Percentiles rank a stretch among this genome's conserved stretches.
Conservation (phyloP, 1,140 invertebrate genomes). For the Scaptodrosophila lebanonensis region DNA sequence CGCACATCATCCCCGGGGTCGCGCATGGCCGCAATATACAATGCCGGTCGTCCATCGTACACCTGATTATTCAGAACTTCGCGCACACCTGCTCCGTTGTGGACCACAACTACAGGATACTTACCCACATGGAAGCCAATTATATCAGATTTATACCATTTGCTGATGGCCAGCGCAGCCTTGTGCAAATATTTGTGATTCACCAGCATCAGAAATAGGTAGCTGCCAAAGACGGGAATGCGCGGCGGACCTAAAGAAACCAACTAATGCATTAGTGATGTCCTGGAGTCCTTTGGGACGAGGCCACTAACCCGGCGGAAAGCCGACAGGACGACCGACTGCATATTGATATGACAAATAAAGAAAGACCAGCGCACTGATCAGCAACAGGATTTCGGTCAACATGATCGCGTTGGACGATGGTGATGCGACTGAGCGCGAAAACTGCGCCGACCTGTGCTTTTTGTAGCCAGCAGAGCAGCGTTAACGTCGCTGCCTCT, state of each 20-base stretch:
- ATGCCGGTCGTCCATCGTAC: constrained; percentile 76
- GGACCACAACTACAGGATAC: constrained; percentile 66
- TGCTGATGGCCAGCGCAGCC: constrained; percentile 49
- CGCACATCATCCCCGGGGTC: constrained; percentile 58
- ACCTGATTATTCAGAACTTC: constrained; percentile 75
- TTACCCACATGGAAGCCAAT: constrained; percentile 77
- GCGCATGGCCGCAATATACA: constrained; percentile 30
- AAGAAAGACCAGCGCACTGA: constrained; percentile 31
- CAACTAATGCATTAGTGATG: constrained; percentile 2
- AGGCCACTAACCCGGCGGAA: constrained; percentile 59
- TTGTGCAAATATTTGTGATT: constrained; percentile 69
- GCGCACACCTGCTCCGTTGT: constrained; percentile 72
- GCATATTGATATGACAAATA: constrained; percentile 57
- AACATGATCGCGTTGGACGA: constrained; percentile 37
- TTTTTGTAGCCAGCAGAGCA: constrained; percentile 28
- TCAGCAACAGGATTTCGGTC: constrained; percentile 40
- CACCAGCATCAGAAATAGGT: constrained; percentile 64
- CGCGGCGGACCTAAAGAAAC: constrained; percentile 56
- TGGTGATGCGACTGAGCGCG: constrained; percentile 34
- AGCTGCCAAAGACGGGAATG: constrained; percentile 68
- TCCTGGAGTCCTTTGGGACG: neutral
- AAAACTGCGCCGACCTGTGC: neutral
- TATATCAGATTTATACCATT: constrained; percentile 77
- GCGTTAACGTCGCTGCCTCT: constrained; percentile 20
- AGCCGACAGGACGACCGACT: constrained; percentile 39